These are phyloP conservation scores for Sebastes matsubarae DNA, from an alignment of 2,797 vertebrate genomes.

Conservation along the genomic window DNA sequence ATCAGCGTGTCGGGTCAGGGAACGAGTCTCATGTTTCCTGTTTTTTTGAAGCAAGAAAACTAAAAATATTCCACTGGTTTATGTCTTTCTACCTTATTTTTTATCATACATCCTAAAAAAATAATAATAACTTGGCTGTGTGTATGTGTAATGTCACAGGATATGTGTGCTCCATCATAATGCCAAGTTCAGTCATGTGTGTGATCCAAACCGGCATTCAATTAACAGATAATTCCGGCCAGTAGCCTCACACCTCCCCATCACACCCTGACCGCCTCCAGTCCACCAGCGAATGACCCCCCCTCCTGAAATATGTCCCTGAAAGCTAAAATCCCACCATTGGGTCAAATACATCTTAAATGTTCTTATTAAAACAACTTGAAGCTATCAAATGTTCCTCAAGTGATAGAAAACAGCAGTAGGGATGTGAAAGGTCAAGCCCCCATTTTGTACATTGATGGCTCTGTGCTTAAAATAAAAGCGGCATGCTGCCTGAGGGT, in stretches of 20 bases:
- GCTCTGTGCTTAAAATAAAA: constrained; percentile 3
- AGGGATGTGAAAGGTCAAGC: not conserved
- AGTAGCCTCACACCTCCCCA: constrained; percentile 16
- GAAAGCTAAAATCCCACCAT: not conserved
- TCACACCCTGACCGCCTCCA: not conserved
- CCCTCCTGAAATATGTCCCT: not conserved
- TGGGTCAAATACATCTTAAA: not conserved
- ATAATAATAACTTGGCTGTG: not conserved
- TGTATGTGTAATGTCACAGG: not conserved
- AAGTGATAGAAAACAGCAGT: not conserved
- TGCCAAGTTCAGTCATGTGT: constrained; percentile 63
- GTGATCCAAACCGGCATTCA: constrained; percentile 77
- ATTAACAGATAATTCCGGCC: constrained; percentile 69
- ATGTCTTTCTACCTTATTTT: not conserved
- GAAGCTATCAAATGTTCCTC: not conserved
- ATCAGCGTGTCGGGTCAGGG: not conserved
- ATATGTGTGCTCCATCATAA: constrained; percentile 14
- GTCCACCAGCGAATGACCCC: constrained; percentile 11
- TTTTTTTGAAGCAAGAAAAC: not conserved
- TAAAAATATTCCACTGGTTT: not conserved
- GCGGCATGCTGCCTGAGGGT: constrained; percentile 3
- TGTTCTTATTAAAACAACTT: not conserved
- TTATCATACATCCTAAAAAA: not conserved
- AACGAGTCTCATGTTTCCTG: not conserved
- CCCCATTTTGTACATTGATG: constrained; percentile 31